Evolutionary conservation across 2,113 vertebrate species (phyloP), one percentile per base, ranked within the genome.

Genomic region (Aldabrachelys gigantea): DNA sequence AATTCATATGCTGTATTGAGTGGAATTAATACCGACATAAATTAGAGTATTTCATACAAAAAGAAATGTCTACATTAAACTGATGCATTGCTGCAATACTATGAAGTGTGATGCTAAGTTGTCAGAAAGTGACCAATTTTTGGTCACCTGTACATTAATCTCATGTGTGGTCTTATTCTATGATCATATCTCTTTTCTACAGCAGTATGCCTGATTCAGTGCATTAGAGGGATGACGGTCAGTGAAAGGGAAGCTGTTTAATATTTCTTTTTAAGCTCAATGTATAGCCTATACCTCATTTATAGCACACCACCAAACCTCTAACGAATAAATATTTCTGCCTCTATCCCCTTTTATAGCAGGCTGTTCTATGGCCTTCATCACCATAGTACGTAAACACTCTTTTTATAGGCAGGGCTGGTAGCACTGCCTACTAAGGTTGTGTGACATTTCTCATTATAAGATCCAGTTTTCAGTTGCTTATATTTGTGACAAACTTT

Each of bases 1-100:
- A 92, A 95, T 90, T 82, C 86, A 97, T 95, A 52, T 93, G 95
- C 85, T 92, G 96, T 93, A 92, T 95, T 93, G 94, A 76, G 84
- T 27, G 92, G 88, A 97, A 96, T 95, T 90, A 91, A 92, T 85
- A 44, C 0, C 0, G 1, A 88, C 31, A 87, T 82, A 91, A 89
- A 94, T 76, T 91, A 91, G 19, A 88, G 82, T 91, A 94, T 93
- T 78, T 0, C 1, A n/a, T 19, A 69, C 44, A 5, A 53, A 85
- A 80, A 75, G 72, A 11, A 75, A 96, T 41, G 52, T 57, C 84
- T 75, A 21, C 80, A 94, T 49, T 75, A 88, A 88, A 94, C 21
- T 17, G 21, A 10, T 0, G 0, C 72, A 2, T 1, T 82, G 62
- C 41, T 86, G 44, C 6, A 38, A 16, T 41, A 10, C 24, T 82